phyloP scores from a whole-genome alignment of 2,888 invertebrate genomes.

The Caenorhabditis japonica region DNA sequence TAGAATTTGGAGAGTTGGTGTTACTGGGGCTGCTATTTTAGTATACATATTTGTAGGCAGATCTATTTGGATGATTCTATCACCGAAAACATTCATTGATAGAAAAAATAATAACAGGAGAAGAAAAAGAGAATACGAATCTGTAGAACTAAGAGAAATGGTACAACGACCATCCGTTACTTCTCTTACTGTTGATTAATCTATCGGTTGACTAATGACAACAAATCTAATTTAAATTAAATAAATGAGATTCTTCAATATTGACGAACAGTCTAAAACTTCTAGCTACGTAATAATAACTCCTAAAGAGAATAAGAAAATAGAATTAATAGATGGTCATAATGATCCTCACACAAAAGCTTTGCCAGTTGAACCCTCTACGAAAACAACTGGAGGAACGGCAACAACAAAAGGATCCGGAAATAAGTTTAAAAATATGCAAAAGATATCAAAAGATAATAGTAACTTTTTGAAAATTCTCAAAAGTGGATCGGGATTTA shows the following conservation, averaged over 20 bases:
- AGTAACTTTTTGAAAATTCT: too few species aligned
- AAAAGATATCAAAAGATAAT: not conserved
- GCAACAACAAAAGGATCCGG: conserved; percentile 1
- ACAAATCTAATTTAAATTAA: not conserved
- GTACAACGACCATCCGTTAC: not conserved
- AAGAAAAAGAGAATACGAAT: conserved; percentile 9
- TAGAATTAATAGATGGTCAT: conserved; percentile 10
- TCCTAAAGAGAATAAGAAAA: conserved; percentile 28
- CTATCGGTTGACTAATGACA: not conserved
- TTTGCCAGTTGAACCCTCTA: too few species aligned
- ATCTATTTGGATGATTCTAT: conserved; percentile 48
- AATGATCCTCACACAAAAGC: conserved; percentile 3
- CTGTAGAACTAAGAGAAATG: conserved; percentile 4
- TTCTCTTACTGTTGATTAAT: conserved; percentile 18
- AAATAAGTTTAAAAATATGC: conserved; percentile 7
- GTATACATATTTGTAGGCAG: conserved; percentile 52
- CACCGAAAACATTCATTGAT: conserved; percentile 23
- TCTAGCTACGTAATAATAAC: too few species aligned
- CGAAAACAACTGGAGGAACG: too few species aligned
- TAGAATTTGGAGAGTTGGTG: conserved; percentile 56
- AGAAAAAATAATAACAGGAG: conserved; percentile 9
- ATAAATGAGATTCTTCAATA: conserved; percentile 25
- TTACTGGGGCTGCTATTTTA: conserved; percentile 54
- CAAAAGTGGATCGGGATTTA: not conserved
- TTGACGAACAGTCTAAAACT: conserved; percentile 14